Evolutionary conservation across 2,888 invertebrate species (phyloP).

Genomic region (Ophraella communa): DNA sequence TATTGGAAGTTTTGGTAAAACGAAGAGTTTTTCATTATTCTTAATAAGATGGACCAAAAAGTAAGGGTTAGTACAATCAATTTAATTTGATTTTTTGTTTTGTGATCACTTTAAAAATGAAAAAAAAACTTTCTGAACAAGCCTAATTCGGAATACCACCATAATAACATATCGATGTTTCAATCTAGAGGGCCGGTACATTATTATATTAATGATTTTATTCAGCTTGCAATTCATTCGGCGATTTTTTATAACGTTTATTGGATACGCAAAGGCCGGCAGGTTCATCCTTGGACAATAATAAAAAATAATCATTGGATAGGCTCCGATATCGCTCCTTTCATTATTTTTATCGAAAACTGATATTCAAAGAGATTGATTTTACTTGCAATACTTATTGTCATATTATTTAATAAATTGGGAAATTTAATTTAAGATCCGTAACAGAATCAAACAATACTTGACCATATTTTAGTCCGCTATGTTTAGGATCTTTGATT

Average conservation of each 20-base stretch:
- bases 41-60: too few relatives aligned
- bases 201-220: constrained; percentile 31
- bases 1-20: too few relatives aligned
- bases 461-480: too few relatives aligned
- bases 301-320: constrained; percentile 15
- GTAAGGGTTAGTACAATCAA: too few relatives aligned
- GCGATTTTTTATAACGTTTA: constrained; percentile 23
- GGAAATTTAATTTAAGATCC: too few relatives aligned
- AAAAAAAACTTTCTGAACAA: not conserved
- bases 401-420: too few relatives aligned
- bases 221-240: constrained; percentile 29
- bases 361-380: not conserved
- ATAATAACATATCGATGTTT: constrained; percentile 33
- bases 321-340: constrained; percentile 5
- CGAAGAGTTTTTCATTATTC: too few relatives aligned
- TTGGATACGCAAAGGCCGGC: constrained; percentile 15
- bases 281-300: not conserved
- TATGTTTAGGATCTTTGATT: too few relatives aligned
- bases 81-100: too few relatives aligned
- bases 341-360: constrained; percentile 15
- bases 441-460: too few relatives aligned
- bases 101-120: not conserved
- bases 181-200: constrained; percentile 27
- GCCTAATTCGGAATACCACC: constrained; percentile 23
- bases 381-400: too few relatives aligned